Evolutionary conservation across 2,888 invertebrate genomes (phyloP).

Genomic region (Galerucella pusilla): DNA sequence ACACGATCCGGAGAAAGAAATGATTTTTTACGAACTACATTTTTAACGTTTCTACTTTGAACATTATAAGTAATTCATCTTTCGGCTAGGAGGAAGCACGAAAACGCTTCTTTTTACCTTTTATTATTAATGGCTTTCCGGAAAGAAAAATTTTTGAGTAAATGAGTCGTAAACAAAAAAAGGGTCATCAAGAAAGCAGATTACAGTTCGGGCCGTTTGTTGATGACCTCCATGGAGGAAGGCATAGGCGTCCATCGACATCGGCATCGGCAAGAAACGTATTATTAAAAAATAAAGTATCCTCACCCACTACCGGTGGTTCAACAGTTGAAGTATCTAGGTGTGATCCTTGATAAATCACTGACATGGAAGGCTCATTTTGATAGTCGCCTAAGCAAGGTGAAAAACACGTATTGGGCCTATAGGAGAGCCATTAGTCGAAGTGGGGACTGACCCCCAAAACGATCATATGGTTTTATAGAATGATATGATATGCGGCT

Average conservation of each 20-base stretch:
- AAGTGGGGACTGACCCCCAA: too few relatives aligned
- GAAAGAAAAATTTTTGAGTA: constrained; percentile 60
- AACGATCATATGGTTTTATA: too few relatives aligned
- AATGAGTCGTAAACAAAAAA: constrained; percentile 65
- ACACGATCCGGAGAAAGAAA: constrained; percentile 17
- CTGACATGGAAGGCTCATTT: too few relatives aligned
- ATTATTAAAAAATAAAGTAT: neutral
- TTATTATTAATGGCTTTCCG: constrained; percentile 57
- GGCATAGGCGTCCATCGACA: constrained; percentile 8
- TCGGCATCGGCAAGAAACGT: neutral
- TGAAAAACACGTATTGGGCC: too few relatives aligned
- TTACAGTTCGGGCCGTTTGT: constrained; percentile 63
- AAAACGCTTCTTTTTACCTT: constrained; percentile 48
- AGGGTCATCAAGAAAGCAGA: constrained; percentile 63
- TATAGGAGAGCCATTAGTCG: too few relatives aligned
- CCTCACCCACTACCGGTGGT: too few relatives aligned
- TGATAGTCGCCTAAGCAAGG: too few relatives aligned
- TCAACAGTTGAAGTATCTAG: too few relatives aligned
- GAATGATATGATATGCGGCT: too few relatives aligned
- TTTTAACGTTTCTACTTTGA: constrained; percentile 49
- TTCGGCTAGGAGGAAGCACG: constrained; percentile 47
- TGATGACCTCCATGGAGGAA: constrained; percentile 62
- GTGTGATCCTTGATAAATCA: too few relatives aligned
- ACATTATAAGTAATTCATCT: constrained; percentile 52
- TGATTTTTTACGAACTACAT: constrained; percentile 30